Base-by-base conservation (phyloP, 92 coral and sea anemone genomes). In the Porites evermanni region DNA sequence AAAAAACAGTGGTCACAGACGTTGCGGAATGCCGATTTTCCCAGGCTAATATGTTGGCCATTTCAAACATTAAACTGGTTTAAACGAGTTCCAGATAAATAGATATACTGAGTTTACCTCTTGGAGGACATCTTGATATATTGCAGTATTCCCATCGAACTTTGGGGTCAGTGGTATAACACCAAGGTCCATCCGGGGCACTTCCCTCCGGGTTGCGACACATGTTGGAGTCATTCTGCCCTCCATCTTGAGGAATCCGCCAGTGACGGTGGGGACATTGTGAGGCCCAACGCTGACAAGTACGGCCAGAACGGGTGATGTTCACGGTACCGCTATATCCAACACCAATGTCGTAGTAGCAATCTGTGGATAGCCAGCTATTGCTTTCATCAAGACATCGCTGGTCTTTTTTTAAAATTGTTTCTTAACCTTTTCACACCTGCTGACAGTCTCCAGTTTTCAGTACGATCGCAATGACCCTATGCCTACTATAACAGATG, bases 101-200 rank as follows among this genome's bases (percentile, higher is more conserved):
- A 17, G 10, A 44, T 9, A 44, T 8, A 9, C 7, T 2, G 14
- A 9, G 60, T 74, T 74, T 74, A 74, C 78, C 78, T 74, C 78
- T 8, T 10, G 60, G 63, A 16, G 81, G 69, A 60, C 81, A 77
- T 60, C 26, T 50, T 7, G 81, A 63, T 14, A 77, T 54, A 44
- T 77, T 77, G 29, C 81, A 77, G 1, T 77, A 77, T 77, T 77
- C 81, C 81, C 81, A 77, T 77, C 81, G 67, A 61, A 77, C 81
- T 23, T 77, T 77, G 5, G 56, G 81, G 50, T 59, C 81, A 61
- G 81, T 16, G 67, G 81, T 77, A 18, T 60, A 77, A n/a, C 81
- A 77, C 81, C 81, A 77, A 17, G 81, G 81, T 59, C 81, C 81
- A 61, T 77, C 53, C 69, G 81, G 70, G 81, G 67, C 81, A 59